Percentiles rank a stretch among this genome's conserved stretches.
Evolutionary conservation across 2,888 invertebrate genomes (phyloP).

Genomic region (Athalia circularis): DNA sequence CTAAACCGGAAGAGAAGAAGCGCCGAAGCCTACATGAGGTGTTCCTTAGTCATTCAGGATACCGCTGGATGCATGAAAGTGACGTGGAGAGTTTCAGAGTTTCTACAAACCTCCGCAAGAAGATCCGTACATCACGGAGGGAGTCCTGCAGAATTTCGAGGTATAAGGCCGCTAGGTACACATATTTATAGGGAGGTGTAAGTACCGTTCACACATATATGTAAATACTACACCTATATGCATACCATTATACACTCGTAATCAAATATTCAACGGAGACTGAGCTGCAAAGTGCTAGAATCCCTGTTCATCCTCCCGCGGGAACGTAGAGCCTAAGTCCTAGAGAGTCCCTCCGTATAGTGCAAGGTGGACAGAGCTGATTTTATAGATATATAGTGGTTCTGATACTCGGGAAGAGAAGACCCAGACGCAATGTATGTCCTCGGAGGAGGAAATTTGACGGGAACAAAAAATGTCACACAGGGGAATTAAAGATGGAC

Average conservation of each 20-base stretch:
- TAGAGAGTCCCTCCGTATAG: background rate
- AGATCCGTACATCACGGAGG: background rate
- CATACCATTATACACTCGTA: constrained; percentile 47
- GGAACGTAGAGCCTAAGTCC: constrained; percentile 46
- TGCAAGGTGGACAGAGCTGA: background rate
- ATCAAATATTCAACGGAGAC: constrained; percentile 68
- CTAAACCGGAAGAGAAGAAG: too few relatives aligned
- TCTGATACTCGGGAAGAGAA: background rate
- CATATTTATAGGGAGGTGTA: too few relatives aligned
- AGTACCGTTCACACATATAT: too few relatives aligned
- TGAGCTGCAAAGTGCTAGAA: constrained; percentile 67
- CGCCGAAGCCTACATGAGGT: too few relatives aligned
- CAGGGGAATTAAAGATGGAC: too few relatives aligned
- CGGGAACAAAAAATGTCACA: too few relatives aligned
- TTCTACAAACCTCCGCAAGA: too few relatives aligned
- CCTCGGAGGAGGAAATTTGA: too few relatives aligned
- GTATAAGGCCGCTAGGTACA: too few relatives aligned
- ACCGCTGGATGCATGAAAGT: too few relatives aligned
- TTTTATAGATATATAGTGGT: background rate
- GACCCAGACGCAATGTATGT: background rate
- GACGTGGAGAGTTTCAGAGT: too few relatives aligned
- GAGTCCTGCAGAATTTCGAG: background rate
- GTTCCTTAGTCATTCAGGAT: too few relatives aligned
- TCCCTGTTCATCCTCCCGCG: constrained; percentile 52
- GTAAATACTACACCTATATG: background rate